phyloP scores from a whole-genome alignment of 2,113 vertebrate species.

The Neofelis nebulosa region DNA sequence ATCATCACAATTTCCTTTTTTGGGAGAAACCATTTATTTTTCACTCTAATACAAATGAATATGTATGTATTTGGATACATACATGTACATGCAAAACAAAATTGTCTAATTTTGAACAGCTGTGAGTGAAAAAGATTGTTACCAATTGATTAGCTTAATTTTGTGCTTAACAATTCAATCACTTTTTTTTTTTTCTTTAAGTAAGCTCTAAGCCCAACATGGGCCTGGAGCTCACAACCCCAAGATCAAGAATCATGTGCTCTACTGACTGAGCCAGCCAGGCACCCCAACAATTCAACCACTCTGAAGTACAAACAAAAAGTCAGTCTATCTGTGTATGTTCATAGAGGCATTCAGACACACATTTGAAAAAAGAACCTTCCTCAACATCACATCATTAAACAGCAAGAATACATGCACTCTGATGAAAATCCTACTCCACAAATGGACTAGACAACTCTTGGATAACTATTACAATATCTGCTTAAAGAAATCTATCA shows the following conservation, averaged over 20 bases:
- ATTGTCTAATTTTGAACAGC: constrained; percentile 70
- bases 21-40: constrained; percentile 74
- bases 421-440: constrained; percentile 73
- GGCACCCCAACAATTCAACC: not conserved
- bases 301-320: constrained; percentile 77
- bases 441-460: constrained; percentile 62
- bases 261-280: not conserved
- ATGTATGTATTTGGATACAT: constrained; percentile 80
- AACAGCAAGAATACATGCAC: constrained; percentile 72
- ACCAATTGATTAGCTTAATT: constrained; percentile 76
- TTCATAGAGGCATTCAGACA: constrained; percentile 64
- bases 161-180: constrained; percentile 77
- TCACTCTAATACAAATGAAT: constrained; percentile 72
- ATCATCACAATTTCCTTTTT: not conserved
- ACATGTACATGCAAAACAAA: constrained; percentile 56
- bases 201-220: not conserved
- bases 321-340: constrained; percentile 69
- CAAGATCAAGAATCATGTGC: not conserved
- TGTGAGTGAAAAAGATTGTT: constrained; percentile 70
- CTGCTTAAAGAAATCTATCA: constrained; percentile 77
- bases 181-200: not conserved
- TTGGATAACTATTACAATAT: constrained; percentile 38
- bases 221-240: not conserved
- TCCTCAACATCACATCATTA: constrained; percentile 77
- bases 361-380: constrained; percentile 70